These are phyloP conservation scores for Drosophila elegans DNA, from an alignment of 1,140 invertebrate species.

Conservation along the genomic window DNA sequence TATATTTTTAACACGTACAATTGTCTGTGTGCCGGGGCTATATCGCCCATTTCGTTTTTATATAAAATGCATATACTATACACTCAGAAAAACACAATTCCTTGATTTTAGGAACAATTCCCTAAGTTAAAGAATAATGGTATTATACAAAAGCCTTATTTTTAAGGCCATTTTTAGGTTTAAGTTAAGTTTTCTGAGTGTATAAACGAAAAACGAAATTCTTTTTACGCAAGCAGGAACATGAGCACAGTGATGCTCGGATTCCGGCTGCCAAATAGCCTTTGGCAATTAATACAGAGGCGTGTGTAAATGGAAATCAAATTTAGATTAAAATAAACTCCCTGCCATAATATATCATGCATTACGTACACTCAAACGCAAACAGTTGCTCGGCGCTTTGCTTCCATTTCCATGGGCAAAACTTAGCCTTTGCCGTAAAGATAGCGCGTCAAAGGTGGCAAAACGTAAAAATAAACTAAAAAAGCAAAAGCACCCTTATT, in stretches of 20 bases:
- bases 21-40: constrained; percentile 4
- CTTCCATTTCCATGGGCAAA: constrained; percentile 31
- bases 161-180: no score
- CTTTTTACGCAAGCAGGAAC: constrained; percentile 52
- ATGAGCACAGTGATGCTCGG: constrained; percentile 26
- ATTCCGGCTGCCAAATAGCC: constrained; percentile 29
- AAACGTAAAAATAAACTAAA: constrained; percentile 44
- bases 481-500: constrained; percentile 66
- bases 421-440: constrained; percentile 46
- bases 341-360: constrained; percentile 10
- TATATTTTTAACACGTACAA: constrained; percentile 34
- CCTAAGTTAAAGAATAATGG: no score
- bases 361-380: neutral
- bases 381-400: constrained; percentile 16
- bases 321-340: constrained; percentile 39
- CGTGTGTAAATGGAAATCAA: constrained; percentile 29
- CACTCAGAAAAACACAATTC: no score
- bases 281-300: constrained; percentile 33
- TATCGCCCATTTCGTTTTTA: constrained; percentile 40
- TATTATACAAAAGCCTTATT: no score
- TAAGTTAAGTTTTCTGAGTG: no score
- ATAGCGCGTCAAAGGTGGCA: constrained; percentile 61
- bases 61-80: constrained; percentile 49
- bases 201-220: constrained; percentile 46
- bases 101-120: no score